A percentile compares a stretch with the other conserved stretches of the same genome.
These are phyloP conservation scores for Sesia bembeciformis DNA, from an alignment of 2,888 invertebrate species.

Conservation along the genomic window DNA sequence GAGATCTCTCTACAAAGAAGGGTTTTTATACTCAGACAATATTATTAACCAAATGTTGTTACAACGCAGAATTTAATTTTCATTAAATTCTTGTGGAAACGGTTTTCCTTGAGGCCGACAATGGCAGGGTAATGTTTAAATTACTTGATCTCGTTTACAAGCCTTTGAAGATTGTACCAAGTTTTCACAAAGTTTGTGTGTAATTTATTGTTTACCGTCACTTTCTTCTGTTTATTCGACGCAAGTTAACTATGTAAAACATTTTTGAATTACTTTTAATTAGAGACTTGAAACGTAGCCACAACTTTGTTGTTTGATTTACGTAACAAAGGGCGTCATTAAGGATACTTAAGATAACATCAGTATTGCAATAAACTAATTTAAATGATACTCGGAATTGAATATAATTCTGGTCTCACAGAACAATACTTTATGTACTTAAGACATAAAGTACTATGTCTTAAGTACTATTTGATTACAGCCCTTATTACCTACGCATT, in stretches of 20 bases:
- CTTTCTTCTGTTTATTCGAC: conserved; percentile 54
- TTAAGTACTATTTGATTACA: too few species aligned
- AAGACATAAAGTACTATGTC: too few species aligned
- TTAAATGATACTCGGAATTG: too few species aligned
- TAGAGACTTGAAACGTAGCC: conserved; percentile 10
- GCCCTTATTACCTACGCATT: too few species aligned
- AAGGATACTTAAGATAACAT: not conserved
- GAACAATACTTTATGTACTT: too few species aligned
- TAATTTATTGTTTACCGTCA: conserved; percentile 68
- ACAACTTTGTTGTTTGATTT: not conserved
- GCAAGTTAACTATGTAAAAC: conserved; percentile 40
- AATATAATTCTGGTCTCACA: too few species aligned
- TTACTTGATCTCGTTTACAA: conserved; percentile 69
- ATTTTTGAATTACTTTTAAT: conserved; percentile 32
- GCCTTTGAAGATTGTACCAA: conserved; percentile 64
- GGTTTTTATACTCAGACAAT: not conserved
- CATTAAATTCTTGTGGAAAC: conserved; percentile 35
- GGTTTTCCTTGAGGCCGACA: conserved; percentile 26
- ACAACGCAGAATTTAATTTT: conserved; percentile 40
- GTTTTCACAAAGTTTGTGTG: conserved; percentile 61
- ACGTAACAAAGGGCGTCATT: not conserved
- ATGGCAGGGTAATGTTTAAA: conserved; percentile 61
- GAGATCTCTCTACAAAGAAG: conserved; percentile 34
- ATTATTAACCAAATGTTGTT: conserved; percentile 19
- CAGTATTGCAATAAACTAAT: not conserved